Base-by-base conservation (phyloP, 2,888 invertebrate genomes). In the Ophion obscuratus region DNA sequence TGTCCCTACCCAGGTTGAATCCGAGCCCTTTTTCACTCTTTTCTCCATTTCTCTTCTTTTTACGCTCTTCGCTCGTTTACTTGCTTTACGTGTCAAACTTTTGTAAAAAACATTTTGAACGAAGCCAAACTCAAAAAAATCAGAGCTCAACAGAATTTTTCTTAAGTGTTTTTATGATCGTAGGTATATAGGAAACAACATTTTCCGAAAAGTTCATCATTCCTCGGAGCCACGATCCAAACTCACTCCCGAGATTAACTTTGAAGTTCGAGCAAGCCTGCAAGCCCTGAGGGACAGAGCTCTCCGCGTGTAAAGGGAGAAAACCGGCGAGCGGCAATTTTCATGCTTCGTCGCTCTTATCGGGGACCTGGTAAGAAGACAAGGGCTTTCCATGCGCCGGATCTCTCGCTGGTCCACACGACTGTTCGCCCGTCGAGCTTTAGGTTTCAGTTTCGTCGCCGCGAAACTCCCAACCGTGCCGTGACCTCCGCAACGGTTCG, bases 271-370 rank as follows among this genome's bases (percentile, higher is more conserved):
- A 40, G 47, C 53, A 62, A 79, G 71, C 53, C 24, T 61, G 53
- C 40, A 67, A 76, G 62, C 68, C 70, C 44, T 66, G 36, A 75
- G 75, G 57, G 68, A 68, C 44, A 24, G 53, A 71, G 76, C 62
- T 78, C 70, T 70, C 24, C 64, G 44, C 47, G 71, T 71, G 79
- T 71, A 53, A 44, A 44, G 31, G 71, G 70, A 61, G 64, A 53
- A 53, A 53, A 84, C 24, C 73, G 62, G 67, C 78, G 82, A 31
- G 79, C 75, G 27, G 59, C 66, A 64, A 67, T 75, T 85, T 82
- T 79, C 82, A 78, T 53, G 85, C 85, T 75, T 85, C 79, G 70
- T 59, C 66, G 79, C 79, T 85, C 67, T 82, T 40, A 68, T 57
- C 79, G 57, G 67, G 77, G 20, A 7, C 47, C 47, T 67, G 20